A percentile compares a stretch with the other conserved stretches of the same genome.
Conservation (phyloP, 2,113 vertebrate species). For the Tragelaphus strepsiceros region DNA sequence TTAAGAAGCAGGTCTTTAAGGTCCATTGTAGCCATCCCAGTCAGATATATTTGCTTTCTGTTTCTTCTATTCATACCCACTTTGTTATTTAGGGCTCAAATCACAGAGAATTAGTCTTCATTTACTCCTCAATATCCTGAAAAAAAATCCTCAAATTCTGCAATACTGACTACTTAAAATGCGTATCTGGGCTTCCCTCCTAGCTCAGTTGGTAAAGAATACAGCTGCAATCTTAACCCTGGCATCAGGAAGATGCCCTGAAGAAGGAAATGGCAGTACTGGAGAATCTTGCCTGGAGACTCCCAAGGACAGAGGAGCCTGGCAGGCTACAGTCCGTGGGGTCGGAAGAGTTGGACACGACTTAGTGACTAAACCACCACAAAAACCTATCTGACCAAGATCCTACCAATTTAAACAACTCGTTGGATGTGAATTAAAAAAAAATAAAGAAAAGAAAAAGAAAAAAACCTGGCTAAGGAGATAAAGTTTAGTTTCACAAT, state of each 20-base stretch:
- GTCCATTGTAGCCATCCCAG: not conserved
- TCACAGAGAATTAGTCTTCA: not conserved
- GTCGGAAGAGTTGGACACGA: not conserved
- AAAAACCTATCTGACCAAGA: not conserved
- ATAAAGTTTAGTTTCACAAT: not conserved
- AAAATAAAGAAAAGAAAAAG: not conserved
- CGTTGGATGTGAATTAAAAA: not conserved
- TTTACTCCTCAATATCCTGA: not conserved
- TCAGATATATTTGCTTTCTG: not conserved
- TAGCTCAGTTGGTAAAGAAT: not conserved
- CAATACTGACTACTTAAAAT: not conserved
- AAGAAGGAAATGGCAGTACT: not conserved
- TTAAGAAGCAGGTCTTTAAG: not conserved
- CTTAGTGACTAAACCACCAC: not conserved
- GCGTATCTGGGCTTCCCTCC: not conserved
- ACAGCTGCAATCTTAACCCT: not conserved
- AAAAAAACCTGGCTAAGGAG: not conserved
- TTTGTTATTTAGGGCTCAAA: not conserved
- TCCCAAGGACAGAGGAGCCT: not conserved
- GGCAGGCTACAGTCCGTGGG: not conserved
- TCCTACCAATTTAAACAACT: not conserved
- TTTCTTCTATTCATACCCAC: not conserved
- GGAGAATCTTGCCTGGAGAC: not conserved
- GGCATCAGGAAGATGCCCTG: not conserved
- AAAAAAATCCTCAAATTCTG: not conserved